phyloP scores from a whole-genome alignment of 2,888 invertebrate genomes.

The Aelia acuminata region DNA sequence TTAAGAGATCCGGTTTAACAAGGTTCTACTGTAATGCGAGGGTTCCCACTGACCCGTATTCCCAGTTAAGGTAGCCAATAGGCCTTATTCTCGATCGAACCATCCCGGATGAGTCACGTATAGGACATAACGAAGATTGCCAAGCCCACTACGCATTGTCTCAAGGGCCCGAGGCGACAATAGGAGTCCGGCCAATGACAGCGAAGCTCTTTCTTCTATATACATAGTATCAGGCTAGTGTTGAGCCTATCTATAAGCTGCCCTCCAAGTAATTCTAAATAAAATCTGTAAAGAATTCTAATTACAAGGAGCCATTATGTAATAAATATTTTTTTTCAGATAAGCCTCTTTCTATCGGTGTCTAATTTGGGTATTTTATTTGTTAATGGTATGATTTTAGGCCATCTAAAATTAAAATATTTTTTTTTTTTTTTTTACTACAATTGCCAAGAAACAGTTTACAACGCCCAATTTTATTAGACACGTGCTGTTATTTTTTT shows the following conservation, averaged over 20 bases:
- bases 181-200: background rate
- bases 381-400: too few species aligned
- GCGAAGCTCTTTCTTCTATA: background rate
- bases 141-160: constrained; percentile 11
- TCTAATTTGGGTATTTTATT: too few species aligned
- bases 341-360: too few species aligned
- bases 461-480: too few species aligned
- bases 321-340: too few species aligned
- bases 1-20: too few species aligned
- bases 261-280: background rate
- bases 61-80: background rate
- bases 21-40: too few species aligned
- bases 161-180: constrained; percentile 17
- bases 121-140: constrained; percentile 19
- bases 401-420: too few species aligned
- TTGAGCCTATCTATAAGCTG: background rate
- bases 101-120: constrained; percentile 25
- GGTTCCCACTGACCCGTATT: background rate
- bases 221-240: background rate
- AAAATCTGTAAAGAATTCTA: background rate
- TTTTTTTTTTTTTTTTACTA: too few species aligned
- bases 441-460: too few species aligned
- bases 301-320: too few species aligned
- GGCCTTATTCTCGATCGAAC: background rate
- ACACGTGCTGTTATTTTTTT: too few species aligned